Base-by-base conservation (phyloP, 2,888 invertebrate species). In the Ypsolopha scabrella region DNA sequence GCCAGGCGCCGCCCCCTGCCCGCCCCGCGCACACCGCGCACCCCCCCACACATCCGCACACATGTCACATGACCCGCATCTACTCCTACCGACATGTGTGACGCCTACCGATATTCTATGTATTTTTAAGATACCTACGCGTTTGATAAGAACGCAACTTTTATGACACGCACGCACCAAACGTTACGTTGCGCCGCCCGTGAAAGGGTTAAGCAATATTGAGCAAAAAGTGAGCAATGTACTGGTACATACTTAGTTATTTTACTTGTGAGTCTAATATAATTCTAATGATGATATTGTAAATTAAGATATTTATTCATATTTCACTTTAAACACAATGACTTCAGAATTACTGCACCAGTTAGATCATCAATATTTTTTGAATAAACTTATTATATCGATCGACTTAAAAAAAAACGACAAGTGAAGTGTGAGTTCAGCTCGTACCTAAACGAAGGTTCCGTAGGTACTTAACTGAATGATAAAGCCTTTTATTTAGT, bases 61-160 rank as follows among this genome's bases (percentile, higher is more conserved):
- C 58, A 60, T 76, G 80, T 73, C 80, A 77, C 81, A 75, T 75
- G 67, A 67, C 68, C 61, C 54, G 8, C 43, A 11, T 36, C 63
- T 62, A 72, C 79, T 79, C 80, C 75, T 73, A 78, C 48, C 36
- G 37, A 7, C 77, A 79, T 67, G 78, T 74, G 80, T 79, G 80
- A 82, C 83, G 80, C 83, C 81, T 80, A 71, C 81, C 53, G 75
- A 61, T 71, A 68, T 72, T 59, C 60, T 76, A 81, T 75, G 64
- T 78, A 75, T 75, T 76, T 77, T 76, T 73, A 11, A 43, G 4
- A 43, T 43, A 24, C 50, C 50, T 43, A 50, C 51, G 41, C 41
- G 13, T 34, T 10, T 24, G 35, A 7, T 47, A 10, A 47, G 36
- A 8, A 13, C 37, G 14, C 8, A 8, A 3, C 39, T n/a, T 11